Percentiles rank a stretch among this genome's conserved stretches.
Conservation (phyloP, 2,888 invertebrate species). For the Acrobasis suavella region DNA sequence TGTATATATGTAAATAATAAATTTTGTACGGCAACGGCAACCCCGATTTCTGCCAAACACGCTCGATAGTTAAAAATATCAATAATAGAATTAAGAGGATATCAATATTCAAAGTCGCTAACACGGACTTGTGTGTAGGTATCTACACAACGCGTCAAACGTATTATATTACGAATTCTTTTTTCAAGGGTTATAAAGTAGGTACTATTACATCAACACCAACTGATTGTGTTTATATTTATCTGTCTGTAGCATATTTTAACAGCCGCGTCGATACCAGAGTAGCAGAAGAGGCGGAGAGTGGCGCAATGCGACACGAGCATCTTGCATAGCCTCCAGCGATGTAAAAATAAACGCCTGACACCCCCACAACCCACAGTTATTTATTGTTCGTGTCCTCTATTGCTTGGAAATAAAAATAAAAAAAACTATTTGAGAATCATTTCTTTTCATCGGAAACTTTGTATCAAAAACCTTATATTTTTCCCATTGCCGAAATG, state of each 20-base stretch:
- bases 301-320: conserved; percentile 14
- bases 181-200: too few species aligned
- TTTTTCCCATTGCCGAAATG: too few species aligned
- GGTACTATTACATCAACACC: too few species aligned
- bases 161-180: too few species aligned
- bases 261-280: not conserved
- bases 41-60: too few species aligned
- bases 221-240: not conserved
- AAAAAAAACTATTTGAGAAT: conserved; percentile 3
- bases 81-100: too few species aligned
- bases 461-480: not conserved
- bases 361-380: conserved; percentile 1
- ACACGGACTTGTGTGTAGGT: too few species aligned
- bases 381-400: conserved; percentile 13
- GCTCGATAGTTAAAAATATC: too few species aligned
- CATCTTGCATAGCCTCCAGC: conserved; percentile 6
- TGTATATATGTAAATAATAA: too few species aligned
- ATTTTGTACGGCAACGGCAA: too few species aligned
- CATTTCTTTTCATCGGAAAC: not conserved
- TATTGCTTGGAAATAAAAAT: conserved; percentile 8
- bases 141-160: too few species aligned
- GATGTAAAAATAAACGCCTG: conserved; percentile 17
- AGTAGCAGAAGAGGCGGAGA: conserved; percentile 2
- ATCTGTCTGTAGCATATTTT: not conserved
- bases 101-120: too few species aligned